These are phyloP conservation scores for Tuta absoluta DNA, from an alignment of 2,888 invertebrate genomes.

Conservation along the genomic window DNA sequence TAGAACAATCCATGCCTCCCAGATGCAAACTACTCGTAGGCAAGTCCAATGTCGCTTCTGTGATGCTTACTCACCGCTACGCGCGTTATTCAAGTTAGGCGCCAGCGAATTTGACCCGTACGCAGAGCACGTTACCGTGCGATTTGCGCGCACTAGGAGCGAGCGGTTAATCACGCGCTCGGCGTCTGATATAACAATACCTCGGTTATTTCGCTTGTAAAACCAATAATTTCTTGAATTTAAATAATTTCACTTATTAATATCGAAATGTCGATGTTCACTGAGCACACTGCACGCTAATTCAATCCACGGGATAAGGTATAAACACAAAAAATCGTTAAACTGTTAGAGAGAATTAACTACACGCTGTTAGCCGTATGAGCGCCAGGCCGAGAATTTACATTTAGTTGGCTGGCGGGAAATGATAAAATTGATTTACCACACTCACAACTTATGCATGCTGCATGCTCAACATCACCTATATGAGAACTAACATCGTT, in stretches of 20 bases:
- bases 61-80: background rate
- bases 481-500: no score
- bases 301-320: background rate
- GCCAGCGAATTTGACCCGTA: background rate
- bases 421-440: no score
- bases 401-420: no score
- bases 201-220: background rate
- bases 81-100: no score
- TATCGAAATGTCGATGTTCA: background rate
- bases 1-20: background rate
- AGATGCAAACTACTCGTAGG: no score
- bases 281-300: background rate
- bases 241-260: background rate
- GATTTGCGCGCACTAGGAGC: background rate
- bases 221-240: background rate
- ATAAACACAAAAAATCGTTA: conserved; percentile 4
- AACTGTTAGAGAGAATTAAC: background rate
- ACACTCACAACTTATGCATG: no score
- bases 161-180: background rate
- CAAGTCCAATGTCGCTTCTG: background rate
- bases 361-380: conserved; percentile 35
- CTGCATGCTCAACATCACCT: no score
- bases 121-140: background rate
- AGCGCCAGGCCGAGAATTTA: no score
- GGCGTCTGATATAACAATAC: background rate